Base-by-base conservation (phyloP, 2,113 vertebrate species). In the Mus spicilegus region DNA sequence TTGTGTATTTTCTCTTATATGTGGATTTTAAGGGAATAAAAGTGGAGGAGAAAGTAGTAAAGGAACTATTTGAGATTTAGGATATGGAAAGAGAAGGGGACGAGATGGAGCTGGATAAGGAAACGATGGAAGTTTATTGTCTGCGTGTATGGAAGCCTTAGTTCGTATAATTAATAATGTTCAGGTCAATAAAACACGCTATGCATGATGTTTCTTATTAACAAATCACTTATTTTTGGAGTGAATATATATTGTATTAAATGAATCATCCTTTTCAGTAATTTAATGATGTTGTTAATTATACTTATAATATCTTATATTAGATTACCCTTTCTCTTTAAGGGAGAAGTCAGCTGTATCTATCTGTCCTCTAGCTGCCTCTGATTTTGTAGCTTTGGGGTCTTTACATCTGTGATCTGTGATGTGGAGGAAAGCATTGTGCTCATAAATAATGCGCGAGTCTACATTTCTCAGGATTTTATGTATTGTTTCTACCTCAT, bases 141-240 rank as follows among this genome's bases (percentile, higher is more conserved):
- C 20, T 42, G 87, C 14, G 13, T 13, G 11, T 73, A 75, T 20
- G n/a, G 33, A 75, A 39, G 12, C 36, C 13, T 39, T 11, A n/a
- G 19, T 70, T 36, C 51, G 30, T 70, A n/a, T 51, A 54, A 88
- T 88, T 73, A 56, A 30, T 72, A 26, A 42, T 88, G 67, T 56
- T 39, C n/a, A 56, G 28, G 14, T 65, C 63, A 36, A 36, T 69
- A 51, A 51, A 87, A 26, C 6, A 70, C 30, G 11, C 33, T 46
- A 87, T 28, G 16, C 85, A 54, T 5, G 13, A 28, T 46, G 0
- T 69, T 94, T 89, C 86, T 61, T 87, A 9, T 91, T 89, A 24
- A 22, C 67, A 69, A 17, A 73, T 91, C 67, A 91, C 16, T 69
- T 89, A 86, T 91, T 92, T 95, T 97, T 86, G 61, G 88, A 33